These are phyloP conservation scores for Eurystomus gularis DNA, from an alignment of 2,113 vertebrate genomes.

Conservation along the genomic window DNA sequence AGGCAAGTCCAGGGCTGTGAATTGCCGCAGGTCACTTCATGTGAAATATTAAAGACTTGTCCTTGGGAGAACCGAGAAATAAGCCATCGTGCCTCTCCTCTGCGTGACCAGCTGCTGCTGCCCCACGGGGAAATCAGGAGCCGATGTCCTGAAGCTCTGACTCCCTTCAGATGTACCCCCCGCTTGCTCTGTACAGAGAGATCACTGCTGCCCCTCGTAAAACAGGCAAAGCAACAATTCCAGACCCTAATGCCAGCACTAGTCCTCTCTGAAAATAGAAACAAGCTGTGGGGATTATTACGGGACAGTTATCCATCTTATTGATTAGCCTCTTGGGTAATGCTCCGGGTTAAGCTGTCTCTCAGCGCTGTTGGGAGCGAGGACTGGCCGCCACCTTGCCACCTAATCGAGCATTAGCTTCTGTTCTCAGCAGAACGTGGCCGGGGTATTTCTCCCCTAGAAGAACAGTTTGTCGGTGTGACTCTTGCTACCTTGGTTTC, in stretches of 20 bases:
- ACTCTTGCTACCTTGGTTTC: slow-evolving; percentile 13
- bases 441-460: neutral
- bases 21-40: neutral
- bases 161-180: neutral
- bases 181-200: neutral
- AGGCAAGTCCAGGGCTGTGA: neutral
- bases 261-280: slow-evolving; percentile 34
- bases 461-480: neutral
- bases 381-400: neutral
- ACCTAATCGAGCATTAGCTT: neutral
- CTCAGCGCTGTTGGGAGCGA: neutral
- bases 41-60: neutral
- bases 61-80: neutral
- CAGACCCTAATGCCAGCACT: slow-evolving; percentile 21
- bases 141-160: neutral
- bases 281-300: slow-evolving; percentile 31
- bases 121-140: neutral
- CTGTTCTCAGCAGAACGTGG: neutral
- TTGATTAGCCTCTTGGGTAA: slow-evolving; percentile 30
- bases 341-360: slow-evolving; percentile 37
- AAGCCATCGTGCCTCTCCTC: neutral
- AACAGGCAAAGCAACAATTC: neutral
- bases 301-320: slow-evolving; percentile 57
- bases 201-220: neutral
- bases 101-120: neutral